Conservation (phyloP, 2,113 vertebrate species). For the Sciurus niger region DNA sequence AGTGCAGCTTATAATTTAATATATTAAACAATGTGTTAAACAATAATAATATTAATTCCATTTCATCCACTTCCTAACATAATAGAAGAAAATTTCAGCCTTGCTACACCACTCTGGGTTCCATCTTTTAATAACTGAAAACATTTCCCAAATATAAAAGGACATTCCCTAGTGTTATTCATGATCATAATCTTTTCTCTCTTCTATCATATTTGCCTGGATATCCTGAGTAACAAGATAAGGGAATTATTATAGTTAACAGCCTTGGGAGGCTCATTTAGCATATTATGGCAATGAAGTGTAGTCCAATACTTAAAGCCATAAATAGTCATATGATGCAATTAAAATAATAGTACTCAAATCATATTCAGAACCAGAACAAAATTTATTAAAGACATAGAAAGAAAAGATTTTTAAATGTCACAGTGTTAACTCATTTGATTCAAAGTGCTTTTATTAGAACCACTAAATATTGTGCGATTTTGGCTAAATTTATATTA, state of each 20-base stretch:
- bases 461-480: slow-evolving; percentile 55
- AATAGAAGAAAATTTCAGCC: slow-evolving; percentile 47
- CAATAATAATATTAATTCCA: background rate
- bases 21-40: background rate
- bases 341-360: slow-evolving; percentile 77
- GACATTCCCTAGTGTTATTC: background rate
- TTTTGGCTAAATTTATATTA: slow-evolving; percentile 54
- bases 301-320: slow-evolving; percentile 74
- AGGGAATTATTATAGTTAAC: slow-evolving; percentile 63
- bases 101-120: background rate
- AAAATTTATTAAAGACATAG: slow-evolving; percentile 65
- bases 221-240: slow-evolving; percentile 61
- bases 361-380: slow-evolving; percentile 73
- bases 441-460: slow-evolving; percentile 28
- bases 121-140: slow-evolving; percentile 10
- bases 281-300: slow-evolving; percentile 81
- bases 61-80: background rate
- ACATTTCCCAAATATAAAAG: background rate
- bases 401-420: slow-evolving; percentile 42
- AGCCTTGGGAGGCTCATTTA: slow-evolving; percentile 74
- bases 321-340: slow-evolving; percentile 71
- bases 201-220: background rate
- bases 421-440: slow-evolving; percentile 16
- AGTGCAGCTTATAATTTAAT: background rate
- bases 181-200: background rate